Base-by-base conservation (phyloP, 2,113 vertebrate species). In the Tetrax tetrax region DNA sequence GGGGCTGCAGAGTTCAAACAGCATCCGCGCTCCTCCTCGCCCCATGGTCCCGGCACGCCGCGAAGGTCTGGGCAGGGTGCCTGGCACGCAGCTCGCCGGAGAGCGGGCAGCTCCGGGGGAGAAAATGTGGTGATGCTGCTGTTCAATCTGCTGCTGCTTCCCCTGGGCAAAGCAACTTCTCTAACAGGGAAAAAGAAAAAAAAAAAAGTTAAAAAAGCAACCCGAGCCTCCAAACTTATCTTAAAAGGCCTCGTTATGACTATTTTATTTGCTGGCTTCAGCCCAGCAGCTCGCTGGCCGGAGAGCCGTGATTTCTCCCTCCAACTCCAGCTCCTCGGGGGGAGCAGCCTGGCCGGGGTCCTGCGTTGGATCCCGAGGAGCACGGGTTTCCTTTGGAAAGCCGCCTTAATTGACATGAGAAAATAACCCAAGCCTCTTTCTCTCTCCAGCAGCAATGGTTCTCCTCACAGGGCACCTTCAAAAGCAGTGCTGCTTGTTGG, bases 261-360 rank as follows among this genome's bases (percentile, higher is more conserved):
- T 87, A 53, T 96, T 96, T 95, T 87, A 93, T 96, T 95, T 79
- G 77, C 93, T 97, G 97, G 94, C 91, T 57, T 33, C 43, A 60
- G 82, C 82, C 95, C 97, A 95, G 84, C 61, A 81, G 35, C 78
- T 96, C 0, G 1, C 90, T 95, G 72, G 93, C 94, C 90, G 92
- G 75, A 72, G 89, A 85, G 72, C 85, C 94, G 80, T 83, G 71
- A 92, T 94, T 91, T 95, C 87, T 87, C 72, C 91, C 93, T 95
- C 50, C 84, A 69, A n/a, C 45, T 69, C 61, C 45, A 38, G 57
- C 53, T 1, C 21, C 29, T 74, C 0, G 4, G 64, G 72, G 91
- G 71, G 76, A 95, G 94, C 88, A 89, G 75, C 79, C 93, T 96
- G 94, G 94, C 89, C 0, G 0, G 28, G 68, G 51, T 95, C 97